Evolutionary conservation across 92 coral and sea anemone genomes (phyloP).

Genomic region (Isaurus tuberculatus): DNA sequence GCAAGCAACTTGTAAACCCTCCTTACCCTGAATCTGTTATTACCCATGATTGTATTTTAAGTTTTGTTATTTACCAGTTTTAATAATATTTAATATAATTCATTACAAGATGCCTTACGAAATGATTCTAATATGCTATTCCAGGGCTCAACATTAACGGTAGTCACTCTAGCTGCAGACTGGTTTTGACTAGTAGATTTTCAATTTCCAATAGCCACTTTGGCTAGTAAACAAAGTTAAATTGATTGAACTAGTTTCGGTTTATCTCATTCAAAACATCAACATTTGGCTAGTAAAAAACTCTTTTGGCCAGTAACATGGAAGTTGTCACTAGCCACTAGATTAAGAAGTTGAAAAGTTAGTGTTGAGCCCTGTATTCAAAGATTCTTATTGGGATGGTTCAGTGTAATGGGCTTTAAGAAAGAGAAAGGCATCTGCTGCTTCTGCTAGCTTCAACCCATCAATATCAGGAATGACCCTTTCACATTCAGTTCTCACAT

Average conservation of each 20-base stretch:
- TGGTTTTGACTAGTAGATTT: neutral
- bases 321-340: too few relatives aligned
- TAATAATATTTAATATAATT: neutral
- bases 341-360: too few relatives aligned
- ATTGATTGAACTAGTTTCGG: too few relatives aligned
- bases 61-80: neutral
- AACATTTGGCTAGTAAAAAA: too few relatives aligned
- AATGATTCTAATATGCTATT: neutral
- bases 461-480: conserved; percentile 54
- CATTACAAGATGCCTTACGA: conserved; percentile 5
- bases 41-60: neutral
- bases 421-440: conserved; percentile 66
- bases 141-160: conserved; percentile 5
- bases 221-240: too few relatives aligned
- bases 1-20: conserved; percentile 7
- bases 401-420: conserved; percentile 52
- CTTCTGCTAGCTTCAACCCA: conserved; percentile 68
- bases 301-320: neutral
- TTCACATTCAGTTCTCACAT: conserved; percentile 64
- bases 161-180: neutral
- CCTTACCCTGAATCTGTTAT: neutral
- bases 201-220: too few relatives aligned
- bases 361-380: neutral
- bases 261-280: neutral
- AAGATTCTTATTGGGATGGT: conserved; percentile 19